Evolutionary conservation across 1,140 invertebrate species (phyloP), one percentile per base, ranked within the genome.

Genomic region (Triops longicaudatus): DNA sequence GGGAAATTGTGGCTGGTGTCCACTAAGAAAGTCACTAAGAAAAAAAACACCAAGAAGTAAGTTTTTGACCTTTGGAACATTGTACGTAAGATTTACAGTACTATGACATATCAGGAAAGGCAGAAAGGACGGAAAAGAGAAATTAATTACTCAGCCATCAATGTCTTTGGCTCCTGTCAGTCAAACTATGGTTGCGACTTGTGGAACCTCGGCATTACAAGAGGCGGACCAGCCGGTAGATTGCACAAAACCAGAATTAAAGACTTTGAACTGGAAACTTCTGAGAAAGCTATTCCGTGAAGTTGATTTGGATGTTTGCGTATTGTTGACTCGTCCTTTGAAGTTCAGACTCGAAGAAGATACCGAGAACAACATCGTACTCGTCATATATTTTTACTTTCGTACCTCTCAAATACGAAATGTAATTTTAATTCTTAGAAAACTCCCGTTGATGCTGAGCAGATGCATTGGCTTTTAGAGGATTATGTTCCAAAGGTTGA

Each of bases 241-340:
- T 4, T 14, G 10, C 22, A 0, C 17, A 3, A 63, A 63, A 2
- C 50, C 17, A 5, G 50, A 63, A 12, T 10, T 63, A 22, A 63
- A 63, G 22, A 0, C 1, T 63, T 17, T 63, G 50, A 63, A 63
- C 22, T 63, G 50, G 50, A 63, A 63, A 17, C 17, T 63, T 22
- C 50, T 63, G 14, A 63, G 50, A 22, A 17, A n/a, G 17, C n/a
- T 81, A 63, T 84, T 85, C 78, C 80, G 87, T 78, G 85, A 87
- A 79, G 82, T 88, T 44, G 86, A 88, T 80, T 84, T 85, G 10
- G 86, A 87, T 80, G 82, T 87, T 41, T 82, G 87, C 73, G 76
- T 84, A 41, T 77, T 88, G 72, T 78, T 88, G 26, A 85, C 84
- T 73, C 84, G 86, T 79, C 85, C 85, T 10, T 81, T 88, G 37